Conservation (phyloP, 2,797 vertebrate genomes). For the Oreortyx pictus region DNA sequence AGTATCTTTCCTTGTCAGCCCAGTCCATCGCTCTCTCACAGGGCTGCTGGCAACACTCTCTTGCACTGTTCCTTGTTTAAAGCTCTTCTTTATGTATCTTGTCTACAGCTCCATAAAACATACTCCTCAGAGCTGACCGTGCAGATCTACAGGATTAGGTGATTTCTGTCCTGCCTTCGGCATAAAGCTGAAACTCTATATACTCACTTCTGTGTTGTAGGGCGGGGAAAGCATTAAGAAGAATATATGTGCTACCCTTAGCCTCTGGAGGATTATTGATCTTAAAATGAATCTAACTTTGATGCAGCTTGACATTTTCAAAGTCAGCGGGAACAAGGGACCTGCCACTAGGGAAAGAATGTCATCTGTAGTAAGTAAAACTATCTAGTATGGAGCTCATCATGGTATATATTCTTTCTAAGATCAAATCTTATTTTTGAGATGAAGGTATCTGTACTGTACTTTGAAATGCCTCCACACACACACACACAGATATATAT, state of each 20-base stretch:
- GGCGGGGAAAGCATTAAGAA: background rate
- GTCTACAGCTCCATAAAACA: background rate
- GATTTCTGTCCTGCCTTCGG: background rate
- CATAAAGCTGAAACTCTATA: background rate
- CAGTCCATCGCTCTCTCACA: background rate
- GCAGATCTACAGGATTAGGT: background rate
- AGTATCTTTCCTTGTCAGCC: background rate
- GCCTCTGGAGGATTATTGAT: constrained; percentile 41
- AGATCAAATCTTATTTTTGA: constrained; percentile 7
- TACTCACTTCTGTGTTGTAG: background rate
- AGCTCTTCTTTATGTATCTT: background rate
- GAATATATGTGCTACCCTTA: background rate
- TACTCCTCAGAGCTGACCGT: background rate
- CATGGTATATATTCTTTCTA: background rate
- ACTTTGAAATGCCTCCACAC: background rate
- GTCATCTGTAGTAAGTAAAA: background rate
- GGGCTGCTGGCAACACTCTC: background rate
- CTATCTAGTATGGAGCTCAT: background rate
- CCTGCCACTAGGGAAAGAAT: background rate
- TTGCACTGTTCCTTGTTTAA: background rate
- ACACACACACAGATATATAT: no score
- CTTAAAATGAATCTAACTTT: constrained; percentile 60
- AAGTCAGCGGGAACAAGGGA: background rate
- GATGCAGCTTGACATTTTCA: constrained; percentile 65
- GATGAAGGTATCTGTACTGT: background rate